These are phyloP conservation scores for Syncerus caffer DNA, from an alignment of 2,797 vertebrate species.

Conservation along the genomic window DNA sequence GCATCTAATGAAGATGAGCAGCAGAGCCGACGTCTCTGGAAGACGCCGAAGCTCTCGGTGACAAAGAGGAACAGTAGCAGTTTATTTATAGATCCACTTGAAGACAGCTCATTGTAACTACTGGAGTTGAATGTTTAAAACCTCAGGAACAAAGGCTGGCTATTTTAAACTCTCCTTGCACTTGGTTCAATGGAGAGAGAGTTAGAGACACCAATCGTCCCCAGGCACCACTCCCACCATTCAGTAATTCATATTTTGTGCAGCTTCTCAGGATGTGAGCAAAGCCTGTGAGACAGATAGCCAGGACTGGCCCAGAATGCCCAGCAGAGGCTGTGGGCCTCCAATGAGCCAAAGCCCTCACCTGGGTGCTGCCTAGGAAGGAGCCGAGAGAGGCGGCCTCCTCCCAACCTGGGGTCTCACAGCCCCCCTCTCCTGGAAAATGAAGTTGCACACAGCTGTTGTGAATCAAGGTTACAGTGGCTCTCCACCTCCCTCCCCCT, in stretches of 20 bases:
- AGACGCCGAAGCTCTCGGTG: constrained; percentile 72
- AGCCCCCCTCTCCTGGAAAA: constrained; percentile 25
- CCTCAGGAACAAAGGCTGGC: constrained; percentile 68
- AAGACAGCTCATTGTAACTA: constrained; percentile 79
- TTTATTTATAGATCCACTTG: constrained; percentile 83
- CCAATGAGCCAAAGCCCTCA: neutral
- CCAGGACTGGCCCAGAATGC: neutral
- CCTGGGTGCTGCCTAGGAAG: neutral
- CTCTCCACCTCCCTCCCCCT: neutral
- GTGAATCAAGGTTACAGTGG: constrained; percentile 9
- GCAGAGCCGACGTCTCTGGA: constrained; percentile 77
- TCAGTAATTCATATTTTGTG: constrained; percentile 50
- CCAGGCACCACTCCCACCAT: constrained; percentile 29
- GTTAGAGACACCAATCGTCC: neutral
- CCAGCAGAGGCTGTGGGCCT: neutral
- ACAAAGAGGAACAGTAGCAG: constrained; percentile 80
- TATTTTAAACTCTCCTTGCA: constrained; percentile 69
- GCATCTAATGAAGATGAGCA: constrained; percentile 74
- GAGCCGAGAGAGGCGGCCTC: neutral
- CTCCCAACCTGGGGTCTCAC: neutral
- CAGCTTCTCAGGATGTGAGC: neutral
- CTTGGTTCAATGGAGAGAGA: constrained; percentile 66
- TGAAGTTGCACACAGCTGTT: neutral
- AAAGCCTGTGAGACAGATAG: neutral
- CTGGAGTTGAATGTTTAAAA: constrained; percentile 66